Base-by-base conservation (phyloP, 2,113 vertebrate species). In the Callionymus lyra region DNA sequence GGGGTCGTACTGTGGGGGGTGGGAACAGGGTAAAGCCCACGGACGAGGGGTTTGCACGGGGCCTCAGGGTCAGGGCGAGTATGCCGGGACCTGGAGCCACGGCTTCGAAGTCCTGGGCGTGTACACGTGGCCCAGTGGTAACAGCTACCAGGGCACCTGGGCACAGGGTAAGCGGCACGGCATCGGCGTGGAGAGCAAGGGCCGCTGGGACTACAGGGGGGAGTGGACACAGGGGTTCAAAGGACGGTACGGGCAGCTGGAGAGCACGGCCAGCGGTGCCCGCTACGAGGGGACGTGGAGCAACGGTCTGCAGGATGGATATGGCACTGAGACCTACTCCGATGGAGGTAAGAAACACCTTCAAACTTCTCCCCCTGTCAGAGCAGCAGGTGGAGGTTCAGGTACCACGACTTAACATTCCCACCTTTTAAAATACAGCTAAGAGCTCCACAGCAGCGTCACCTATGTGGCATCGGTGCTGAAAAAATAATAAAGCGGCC, bases 1-100 rank as follows among this genome's bases (percentile, higher is more conserved):
- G 87, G 94, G 94, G 87, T 94, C 93, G 83, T 97, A 97, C 88
- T 98, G 94, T 81, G 94, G 94, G 85, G 94, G 92, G 87, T 98
- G 94, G 94, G 91, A 93, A 84, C 93, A 96, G 83, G 94, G 93
- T 63, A 96, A 96, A 85, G 94, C 94, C 77, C 94, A 98, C 65
- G 94, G 94, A 70, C 87, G 91, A 50, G 94, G 94, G 73, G 89
- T 98, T 71, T 98, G 94, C 84, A 98, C 94, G 14, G 94, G 94
- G 77, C 94, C 94, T 31, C 93, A 95, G 87, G 92, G 93, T 80
- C 94, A 98, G 83, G 94, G 94, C 54, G 93, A 98, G 84, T 97
- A 94, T 49, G 90, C 90, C 1, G 94, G 94, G 50, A 90, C 92
- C 70, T 98, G 94, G 94, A 93, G 91, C 80, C 92, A 97, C 40